Evolutionary conservation across 1,140 invertebrate genomes (phyloP), one percentile per base, ranked within the genome.

Genomic region (Calycopis cecrops): DNA sequence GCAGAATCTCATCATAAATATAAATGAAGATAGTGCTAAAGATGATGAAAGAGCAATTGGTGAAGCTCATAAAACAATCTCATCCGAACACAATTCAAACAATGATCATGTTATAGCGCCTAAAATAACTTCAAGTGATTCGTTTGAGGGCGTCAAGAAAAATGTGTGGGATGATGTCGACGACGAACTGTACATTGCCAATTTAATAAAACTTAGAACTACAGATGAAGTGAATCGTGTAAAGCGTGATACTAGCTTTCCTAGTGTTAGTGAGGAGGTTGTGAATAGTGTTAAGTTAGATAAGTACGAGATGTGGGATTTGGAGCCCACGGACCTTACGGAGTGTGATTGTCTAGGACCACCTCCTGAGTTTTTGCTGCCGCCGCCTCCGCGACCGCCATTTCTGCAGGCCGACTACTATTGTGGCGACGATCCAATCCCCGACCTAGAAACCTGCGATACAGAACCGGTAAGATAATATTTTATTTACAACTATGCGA

Each of bases 271-370:
- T 83, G 83, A 74, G 44, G 68, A 73, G 83, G 84, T 87, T 87
- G 84, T 87, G 84, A 87, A 72, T 87, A 87, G 84, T 87, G 79
- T 73, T 87, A 87, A 81, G 81, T 73, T 87, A 87, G 79, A 77
- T 69, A 63, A 28, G 21, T 28, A 75, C 79, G 83, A 75, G 55
- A 87, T 87, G 84, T 87, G 84, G 84, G 84, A 87, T 28, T 60
- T 87, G 63, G 84, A 87, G 59, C 76, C 83, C 69, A 78, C 83
- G 61, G 84, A 85, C 59, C 59, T 84, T 69, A 79, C 75, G 69
- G 90, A 90, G 67, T 90, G 89, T 79, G 89, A 90, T 63, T 90
- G 89, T 69, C 84, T 89, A 49, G 90, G 89, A 44, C 89, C 90
- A 59, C 90, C 90, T 57, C 90, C 90, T 54, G 88, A 90, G 75